Percentiles rank a stretch among this genome's conserved stretches.
Conservation (phyloP, 92 coral and sea anemone genomes). For the Zoanthus sociatus region DNA sequence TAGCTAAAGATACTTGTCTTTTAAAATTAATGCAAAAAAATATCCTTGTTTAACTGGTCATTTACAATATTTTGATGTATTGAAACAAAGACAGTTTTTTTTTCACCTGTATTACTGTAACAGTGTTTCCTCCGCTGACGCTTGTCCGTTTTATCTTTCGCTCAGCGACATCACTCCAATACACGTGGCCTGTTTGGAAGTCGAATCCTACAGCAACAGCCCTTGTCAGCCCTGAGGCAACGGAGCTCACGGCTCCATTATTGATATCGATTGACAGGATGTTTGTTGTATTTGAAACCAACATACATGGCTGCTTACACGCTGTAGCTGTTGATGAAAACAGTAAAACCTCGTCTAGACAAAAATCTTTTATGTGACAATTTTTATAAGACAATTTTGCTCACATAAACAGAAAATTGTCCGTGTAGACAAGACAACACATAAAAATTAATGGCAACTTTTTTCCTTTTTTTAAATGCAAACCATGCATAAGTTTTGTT, state of each 20-base stretch:
- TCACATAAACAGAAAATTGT: too few relatives aligned
- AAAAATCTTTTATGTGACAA: too few relatives aligned
- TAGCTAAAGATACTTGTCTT: too few relatives aligned
- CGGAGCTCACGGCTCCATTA: constrained; percentile 22
- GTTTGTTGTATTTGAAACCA: constrained; percentile 54
- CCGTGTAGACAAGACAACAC: too few relatives aligned
- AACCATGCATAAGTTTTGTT: too few relatives aligned
- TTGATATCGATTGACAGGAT: constrained; percentile 32
- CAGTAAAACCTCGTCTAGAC: neutral
- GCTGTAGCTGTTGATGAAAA: constrained; percentile 9
- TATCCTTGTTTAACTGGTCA: too few relatives aligned
- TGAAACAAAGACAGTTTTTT: neutral
- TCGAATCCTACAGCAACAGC: constrained; percentile 76
- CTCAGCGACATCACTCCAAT: constrained; percentile 77
- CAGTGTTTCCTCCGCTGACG: constrained; percentile 32
- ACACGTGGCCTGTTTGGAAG: constrained; percentile 58
- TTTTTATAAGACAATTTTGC: too few relatives aligned
- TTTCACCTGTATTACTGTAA: constrained; percentile 16
- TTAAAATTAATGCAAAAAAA: too few relatives aligned
- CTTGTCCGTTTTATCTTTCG: constrained; percentile 56
- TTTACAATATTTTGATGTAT: too few relatives aligned
- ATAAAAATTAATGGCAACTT: too few relatives aligned
- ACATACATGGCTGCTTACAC: constrained; percentile 51
- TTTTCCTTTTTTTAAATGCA: too few relatives aligned
- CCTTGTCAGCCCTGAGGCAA: constrained; percentile 54